Percentiles rank a stretch among this genome's conserved stretches.
Evolutionary conservation across 2,113 vertebrate species (phyloP).

Genomic region (Uria aalge): DNA sequence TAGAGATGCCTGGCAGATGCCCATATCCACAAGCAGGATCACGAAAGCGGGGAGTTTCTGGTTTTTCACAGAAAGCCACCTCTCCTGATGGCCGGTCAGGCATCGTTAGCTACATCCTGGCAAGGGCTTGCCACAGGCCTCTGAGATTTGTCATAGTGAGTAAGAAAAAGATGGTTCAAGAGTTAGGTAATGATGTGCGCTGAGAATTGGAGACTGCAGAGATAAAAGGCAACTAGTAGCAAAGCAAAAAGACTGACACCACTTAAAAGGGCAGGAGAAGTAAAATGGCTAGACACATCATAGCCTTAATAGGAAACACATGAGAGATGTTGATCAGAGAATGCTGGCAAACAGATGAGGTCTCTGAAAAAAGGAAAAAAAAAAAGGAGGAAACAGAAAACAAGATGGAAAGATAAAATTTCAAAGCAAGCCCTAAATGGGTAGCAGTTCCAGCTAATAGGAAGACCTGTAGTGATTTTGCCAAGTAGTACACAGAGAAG

Average conservation of each 20-base stretch:
- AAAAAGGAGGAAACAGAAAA: conserved; percentile 71
- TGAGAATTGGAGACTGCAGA: conserved; percentile 44
- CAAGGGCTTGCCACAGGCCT: neutral
- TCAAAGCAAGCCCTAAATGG: conserved; percentile 69
- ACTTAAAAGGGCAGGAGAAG: conserved; percentile 69
- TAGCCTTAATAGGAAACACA: conserved; percentile 60
- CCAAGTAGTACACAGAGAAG: conserved; percentile 33
- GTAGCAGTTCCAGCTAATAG: conserved; percentile 63
- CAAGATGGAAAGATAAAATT: conserved; percentile 78
- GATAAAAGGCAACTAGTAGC: conserved; percentile 68
- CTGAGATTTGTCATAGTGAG: neutral
- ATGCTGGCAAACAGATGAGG: conserved; percentile 72
- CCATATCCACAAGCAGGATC: neutral
- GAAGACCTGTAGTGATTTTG: conserved; percentile 55
- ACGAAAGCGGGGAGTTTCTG: neutral
- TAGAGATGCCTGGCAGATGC: neutral
- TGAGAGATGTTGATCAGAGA: conserved; percentile 49
- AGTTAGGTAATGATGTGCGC: conserved; percentile 53
- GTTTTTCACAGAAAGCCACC: neutral
- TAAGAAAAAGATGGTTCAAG: conserved; percentile 35
- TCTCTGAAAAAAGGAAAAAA: neutral
- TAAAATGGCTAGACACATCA: conserved; percentile 66
- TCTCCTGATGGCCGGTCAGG: neutral
- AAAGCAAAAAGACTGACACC: conserved; percentile 67
- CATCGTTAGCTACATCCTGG: conserved; percentile 2